Evolutionary conservation across 2,888 invertebrate genomes (phyloP).

Genomic region (Cinara cedri): DNA sequence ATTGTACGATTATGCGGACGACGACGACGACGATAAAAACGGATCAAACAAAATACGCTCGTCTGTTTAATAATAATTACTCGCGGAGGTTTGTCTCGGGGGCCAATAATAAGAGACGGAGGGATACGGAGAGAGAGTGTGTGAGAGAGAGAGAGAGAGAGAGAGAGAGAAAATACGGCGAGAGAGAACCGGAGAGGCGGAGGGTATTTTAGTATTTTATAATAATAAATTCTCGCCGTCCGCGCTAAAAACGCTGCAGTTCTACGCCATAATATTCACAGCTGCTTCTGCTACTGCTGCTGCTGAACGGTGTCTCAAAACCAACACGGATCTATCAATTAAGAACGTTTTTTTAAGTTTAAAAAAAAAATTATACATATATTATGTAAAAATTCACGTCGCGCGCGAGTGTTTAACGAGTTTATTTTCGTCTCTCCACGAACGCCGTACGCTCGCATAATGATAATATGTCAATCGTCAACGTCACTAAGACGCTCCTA

Average conservation of each 20-base stretch:
- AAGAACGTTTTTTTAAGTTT: background rate
- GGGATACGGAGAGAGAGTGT: too few relatives aligned
- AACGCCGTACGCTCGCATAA: too few relatives aligned
- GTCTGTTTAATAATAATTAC: constrained; percentile 43
- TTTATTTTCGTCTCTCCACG: constrained; percentile 23
- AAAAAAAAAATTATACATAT: too few relatives aligned
- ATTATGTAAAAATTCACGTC: background rate
- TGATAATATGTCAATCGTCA: constrained; percentile 35
- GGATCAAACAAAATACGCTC: constrained; percentile 40
- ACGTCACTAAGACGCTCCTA: background rate
- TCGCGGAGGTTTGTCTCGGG: constrained; percentile 31
- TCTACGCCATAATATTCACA: background rate
- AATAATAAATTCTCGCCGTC: too few relatives aligned
- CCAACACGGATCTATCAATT: background rate
- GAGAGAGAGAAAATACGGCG: too few relatives aligned
- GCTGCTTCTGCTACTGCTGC: background rate
- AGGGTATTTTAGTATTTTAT: constrained; percentile 15
- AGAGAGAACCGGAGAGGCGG: too few relatives aligned
- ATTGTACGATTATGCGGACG: background rate
- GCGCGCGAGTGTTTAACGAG: background rate
- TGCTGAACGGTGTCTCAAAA: background rate
- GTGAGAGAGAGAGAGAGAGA: too few relatives aligned
- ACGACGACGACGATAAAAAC: constrained; percentile 37
- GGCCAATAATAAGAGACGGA: constrained; percentile 5
- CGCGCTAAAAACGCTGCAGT: too few relatives aligned